Percentiles rank a stretch among this genome's conserved stretches.
Conservation (phyloP, 1,140 invertebrate species). For the Bombus haemorrhoidalis region DNA sequence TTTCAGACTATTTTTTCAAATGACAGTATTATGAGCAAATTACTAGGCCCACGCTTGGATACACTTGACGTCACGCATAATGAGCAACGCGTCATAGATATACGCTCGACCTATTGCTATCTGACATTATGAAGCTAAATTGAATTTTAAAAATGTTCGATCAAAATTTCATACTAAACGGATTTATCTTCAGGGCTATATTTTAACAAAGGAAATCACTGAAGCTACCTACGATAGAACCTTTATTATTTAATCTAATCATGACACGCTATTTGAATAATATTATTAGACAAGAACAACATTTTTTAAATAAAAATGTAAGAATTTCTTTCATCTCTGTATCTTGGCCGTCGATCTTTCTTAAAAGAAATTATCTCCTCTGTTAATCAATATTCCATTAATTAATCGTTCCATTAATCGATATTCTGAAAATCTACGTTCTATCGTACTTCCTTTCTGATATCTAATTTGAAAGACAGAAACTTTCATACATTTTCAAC, state of each 20-base stretch:
- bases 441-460: background rate
- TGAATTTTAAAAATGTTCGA: background rate
- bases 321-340: background rate
- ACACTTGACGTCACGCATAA: background rate
- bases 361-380: too few species aligned
- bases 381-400: background rate
- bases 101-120: background rate
- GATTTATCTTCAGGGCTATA: background rate
- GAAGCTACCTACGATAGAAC: background rate
- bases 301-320: background rate
- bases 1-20: background rate
- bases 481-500: background rate
- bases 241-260: background rate
- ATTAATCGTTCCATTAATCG: background rate
- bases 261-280: background rate
- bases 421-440: too few species aligned
- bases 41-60: background rate
- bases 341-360: too few species aligned
- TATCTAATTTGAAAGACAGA: background rate
- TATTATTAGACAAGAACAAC: background rate
- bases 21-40: background rate
- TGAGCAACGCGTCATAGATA: background rate
- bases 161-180: background rate
- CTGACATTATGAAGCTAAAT: background rate
- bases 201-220: background rate